A percentile compares a stretch with the other conserved stretches of the same genome.
Conservation (phyloP, 1,140 invertebrate species). For the Drosophila trapezifrons region DNA sequence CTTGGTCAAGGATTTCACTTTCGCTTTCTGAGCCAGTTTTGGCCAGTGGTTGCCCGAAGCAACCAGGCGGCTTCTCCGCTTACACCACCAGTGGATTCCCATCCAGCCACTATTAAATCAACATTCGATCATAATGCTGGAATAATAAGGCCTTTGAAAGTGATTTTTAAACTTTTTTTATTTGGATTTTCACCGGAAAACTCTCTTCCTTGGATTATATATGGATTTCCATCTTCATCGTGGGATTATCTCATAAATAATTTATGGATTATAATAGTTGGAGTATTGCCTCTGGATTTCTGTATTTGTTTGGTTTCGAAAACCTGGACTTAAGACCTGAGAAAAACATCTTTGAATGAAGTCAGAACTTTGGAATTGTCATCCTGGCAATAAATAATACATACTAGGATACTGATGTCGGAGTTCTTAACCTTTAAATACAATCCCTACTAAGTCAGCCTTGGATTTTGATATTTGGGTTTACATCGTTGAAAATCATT, state of each 20-base stretch:
- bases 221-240: not conserved
- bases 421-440: not conserved
- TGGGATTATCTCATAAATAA: not conserved
- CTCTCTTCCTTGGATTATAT: not conserved
- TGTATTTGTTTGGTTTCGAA: too few species aligned
- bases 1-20: conserved; percentile 64
- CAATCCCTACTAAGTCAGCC: not conserved
- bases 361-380: not conserved
- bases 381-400: not conserved
- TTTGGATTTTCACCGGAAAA: too few species aligned
- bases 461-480: not conserved
- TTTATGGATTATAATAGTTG: not conserved
- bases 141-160: not conserved
- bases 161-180: not conserved
- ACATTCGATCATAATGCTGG: not conserved
- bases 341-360: not conserved
- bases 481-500: not conserved
- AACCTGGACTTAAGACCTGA: too few species aligned
- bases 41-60: conserved; percentile 63
- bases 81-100: conserved; percentile 30
- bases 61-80: conserved; percentile 59
- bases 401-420: not conserved
- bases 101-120: not conserved
- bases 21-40: conserved; percentile 58
- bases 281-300: not conserved